Percentiles rank a stretch among this genome's conserved stretches.
Evolutionary conservation across 2,888 invertebrate species (phyloP).

Genomic region (Cephus spinipes): DNA sequence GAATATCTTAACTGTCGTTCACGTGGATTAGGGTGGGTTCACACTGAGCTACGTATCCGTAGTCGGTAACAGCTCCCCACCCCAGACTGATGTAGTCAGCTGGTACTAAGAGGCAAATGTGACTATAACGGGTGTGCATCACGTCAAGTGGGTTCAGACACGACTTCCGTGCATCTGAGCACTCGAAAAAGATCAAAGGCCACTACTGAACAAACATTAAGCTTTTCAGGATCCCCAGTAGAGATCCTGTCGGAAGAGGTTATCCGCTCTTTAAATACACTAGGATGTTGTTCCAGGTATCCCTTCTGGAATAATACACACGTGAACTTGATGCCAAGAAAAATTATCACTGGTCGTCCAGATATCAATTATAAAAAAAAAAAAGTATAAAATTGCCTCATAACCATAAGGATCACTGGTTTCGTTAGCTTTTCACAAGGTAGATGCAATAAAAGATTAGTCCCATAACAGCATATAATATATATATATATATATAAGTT

Average conservation of each 20-base stretch:
- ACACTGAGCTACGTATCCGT: not conserved
- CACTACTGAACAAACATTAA: conserved; percentile 28
- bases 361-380: not conserved
- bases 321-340: not conserved
- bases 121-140: conserved; percentile 7
- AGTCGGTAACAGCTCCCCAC: not conserved
- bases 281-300: not conserved
- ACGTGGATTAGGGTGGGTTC: not conserved
- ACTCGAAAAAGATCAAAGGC: conserved; percentile 31
- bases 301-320: not conserved
- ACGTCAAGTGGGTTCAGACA: not conserved
- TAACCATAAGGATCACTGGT: not conserved
- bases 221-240: conserved; percentile 7
- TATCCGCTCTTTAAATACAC: conserved; percentile 1
- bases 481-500: not conserved
- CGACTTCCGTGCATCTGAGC: conserved; percentile 7
- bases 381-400: not conserved
- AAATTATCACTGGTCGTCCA: not conserved
- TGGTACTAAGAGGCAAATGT: not conserved
- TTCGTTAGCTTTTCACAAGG: not conserved
- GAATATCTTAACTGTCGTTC: not conserved
- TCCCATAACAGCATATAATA: not conserved
- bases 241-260: not conserved
- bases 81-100: not conserved
- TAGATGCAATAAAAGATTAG: conserved; percentile 2